Conservation (phyloP, 2,113 vertebrate genomes). For the Macroglossus sobrinus region DNA sequence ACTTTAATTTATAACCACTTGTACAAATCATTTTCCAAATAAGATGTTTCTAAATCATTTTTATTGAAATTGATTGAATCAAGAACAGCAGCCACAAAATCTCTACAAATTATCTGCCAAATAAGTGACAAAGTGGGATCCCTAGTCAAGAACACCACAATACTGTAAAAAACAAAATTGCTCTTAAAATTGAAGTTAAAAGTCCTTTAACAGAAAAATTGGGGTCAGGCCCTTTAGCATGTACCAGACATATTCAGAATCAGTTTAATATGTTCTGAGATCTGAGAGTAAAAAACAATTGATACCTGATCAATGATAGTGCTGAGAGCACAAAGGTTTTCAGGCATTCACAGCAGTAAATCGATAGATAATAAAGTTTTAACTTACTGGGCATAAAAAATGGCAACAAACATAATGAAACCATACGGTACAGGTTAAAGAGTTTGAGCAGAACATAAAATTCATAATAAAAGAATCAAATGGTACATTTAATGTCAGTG, state of each 20-base stretch:
- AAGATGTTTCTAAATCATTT: not conserved
- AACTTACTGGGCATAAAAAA: conserved; percentile 70
- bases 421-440: conserved; percentile 69
- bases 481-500: conserved; percentile 49
- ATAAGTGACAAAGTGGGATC: conserved; percentile 39
- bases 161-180: conserved; percentile 57
- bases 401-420: conserved; percentile 69
- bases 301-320: conserved; percentile 56
- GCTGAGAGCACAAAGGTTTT: conserved; percentile 36
- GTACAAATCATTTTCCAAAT: not conserved
- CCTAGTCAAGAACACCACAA: not conserved
- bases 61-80: not conserved
- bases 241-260: conserved; percentile 59
- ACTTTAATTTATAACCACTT: conserved; percentile 29
- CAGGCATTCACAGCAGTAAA: conserved; percentile 55
- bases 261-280: conserved; percentile 45
- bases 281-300: conserved; percentile 53
- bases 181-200: conserved; percentile 71
- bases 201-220: conserved; percentile 70
- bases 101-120: not conserved
- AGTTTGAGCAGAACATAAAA: conserved; percentile 58
- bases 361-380: conserved; percentile 65
- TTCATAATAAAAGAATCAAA: conserved; percentile 73
- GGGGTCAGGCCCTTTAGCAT: conserved; percentile 55
- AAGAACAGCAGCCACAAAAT: not conserved